Evolutionary conservation across 2,888 invertebrate genomes (phyloP), one percentile per base, ranked within the genome.

Genomic region (Holacanthella duospinosa): DNA sequence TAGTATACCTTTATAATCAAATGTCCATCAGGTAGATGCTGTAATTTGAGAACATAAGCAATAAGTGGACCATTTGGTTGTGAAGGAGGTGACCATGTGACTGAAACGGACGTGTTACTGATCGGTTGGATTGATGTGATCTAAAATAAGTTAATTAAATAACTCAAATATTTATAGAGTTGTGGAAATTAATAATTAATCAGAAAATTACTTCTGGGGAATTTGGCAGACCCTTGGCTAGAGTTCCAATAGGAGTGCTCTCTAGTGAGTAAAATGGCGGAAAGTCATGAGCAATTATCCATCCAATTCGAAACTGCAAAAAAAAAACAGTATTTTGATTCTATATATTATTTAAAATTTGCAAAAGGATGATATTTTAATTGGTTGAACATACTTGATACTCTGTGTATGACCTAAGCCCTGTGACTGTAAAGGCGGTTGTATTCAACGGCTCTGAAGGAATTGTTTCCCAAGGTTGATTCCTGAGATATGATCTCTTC

Each of bases 371-470:
- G 6, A 12, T 16, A 36, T 36, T 36, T 16, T 36, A 12, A 12
- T 36, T 36, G 36, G 36, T 36, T 63, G 60, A 57, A 53, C 59
- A 57, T 79, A 93, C 93, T 81, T 87, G 84, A 76, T 94, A 94
- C 76, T 88, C 89, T 0, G 92, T 89, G 76, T 89, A 93, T 0
- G 94, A 93, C 70, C 87, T 85, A 58, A 94, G 80, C 71, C 87
- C 85, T 69, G 87, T 85, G 9, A 93, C 85, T 28, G 83, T 82
- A 63, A 70, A 66, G 26, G 65, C 83, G 87, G 87, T 48, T 84
- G 77, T 74, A 29, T 77, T 72, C 61, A 68, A 61, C 53, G 69
- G 68, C 57, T 62, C 61, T 25, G 65, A 57, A 29, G 69, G 67
- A 36, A 72, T 60, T 29, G 68, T 68, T 65, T 71, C 70, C 72